Evolutionary conservation across 2,113 vertebrate genomes (phyloP).

Genomic region (Indri indri): DNA sequence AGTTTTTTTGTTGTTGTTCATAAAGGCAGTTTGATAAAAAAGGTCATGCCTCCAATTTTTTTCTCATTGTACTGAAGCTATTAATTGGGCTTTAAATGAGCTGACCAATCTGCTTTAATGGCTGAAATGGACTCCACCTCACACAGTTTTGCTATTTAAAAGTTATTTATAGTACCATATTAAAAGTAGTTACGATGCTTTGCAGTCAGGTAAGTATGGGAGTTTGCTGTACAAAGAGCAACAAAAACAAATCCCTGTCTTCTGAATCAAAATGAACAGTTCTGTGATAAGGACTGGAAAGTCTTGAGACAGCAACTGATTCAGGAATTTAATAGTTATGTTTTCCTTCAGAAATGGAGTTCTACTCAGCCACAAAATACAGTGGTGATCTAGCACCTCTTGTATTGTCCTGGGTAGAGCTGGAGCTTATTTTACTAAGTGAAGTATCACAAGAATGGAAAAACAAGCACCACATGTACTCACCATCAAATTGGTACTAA

Average conservation of each 20-base stretch:
- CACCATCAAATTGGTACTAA: no score
- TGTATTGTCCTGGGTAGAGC: no score
- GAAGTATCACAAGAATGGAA: no score
- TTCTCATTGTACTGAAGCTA: not conserved
- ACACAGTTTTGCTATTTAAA: not conserved
- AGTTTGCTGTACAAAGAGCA: not conserved
- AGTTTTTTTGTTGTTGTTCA: not conserved
- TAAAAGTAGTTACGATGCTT: not conserved
- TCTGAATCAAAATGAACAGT: not conserved
- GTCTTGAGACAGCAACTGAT: not conserved
- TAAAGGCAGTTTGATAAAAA: not conserved
- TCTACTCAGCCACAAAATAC: no score
- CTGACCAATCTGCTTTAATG: not conserved
- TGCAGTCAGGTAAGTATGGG: not conserved
- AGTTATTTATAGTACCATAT: not conserved
- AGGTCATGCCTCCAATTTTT: not conserved
- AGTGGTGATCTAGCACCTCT: no score
- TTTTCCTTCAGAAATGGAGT: no score
- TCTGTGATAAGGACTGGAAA: not conserved
- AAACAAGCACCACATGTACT: no score
- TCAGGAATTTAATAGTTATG: not conserved
- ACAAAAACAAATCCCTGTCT: not conserved
- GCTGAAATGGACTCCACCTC: not conserved
- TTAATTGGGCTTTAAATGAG: not conserved
- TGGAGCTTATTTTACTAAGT: no score